Percentiles rank a stretch among this genome's conserved stretches.
These are phyloP conservation scores for Ophonus ardosiacus DNA, from an alignment of 2,888 invertebrate species.

Conservation along the genomic window DNA sequence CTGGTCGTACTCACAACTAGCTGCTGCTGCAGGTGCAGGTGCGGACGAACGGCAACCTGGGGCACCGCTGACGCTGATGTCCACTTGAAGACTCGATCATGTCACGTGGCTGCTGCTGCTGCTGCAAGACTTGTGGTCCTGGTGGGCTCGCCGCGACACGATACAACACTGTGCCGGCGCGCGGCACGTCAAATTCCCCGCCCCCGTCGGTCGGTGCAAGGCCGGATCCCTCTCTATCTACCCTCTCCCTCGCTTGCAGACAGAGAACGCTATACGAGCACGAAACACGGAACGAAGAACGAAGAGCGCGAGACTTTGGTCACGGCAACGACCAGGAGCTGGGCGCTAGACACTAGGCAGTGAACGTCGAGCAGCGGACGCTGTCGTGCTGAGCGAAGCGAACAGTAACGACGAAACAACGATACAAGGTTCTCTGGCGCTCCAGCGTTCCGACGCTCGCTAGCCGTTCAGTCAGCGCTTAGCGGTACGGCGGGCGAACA, in stretches of 20 bases:
- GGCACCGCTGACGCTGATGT: slow-evolving; percentile 66
- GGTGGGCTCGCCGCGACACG: slow-evolving; percentile 37
- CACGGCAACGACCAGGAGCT: slow-evolving; percentile 68
- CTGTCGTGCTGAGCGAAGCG: slow-evolving; percentile 15
- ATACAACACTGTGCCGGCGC: slow-evolving; percentile 62
- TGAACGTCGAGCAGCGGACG: neutral
- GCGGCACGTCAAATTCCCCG: slow-evolving; percentile 55
- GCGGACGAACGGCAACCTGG: slow-evolving; percentile 9
- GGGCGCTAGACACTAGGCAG: neutral
- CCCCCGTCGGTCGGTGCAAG: slow-evolving; percentile 43
- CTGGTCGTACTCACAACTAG: slow-evolving; percentile 21
- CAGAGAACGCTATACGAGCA: slow-evolving; percentile 24
- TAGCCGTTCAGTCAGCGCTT: slow-evolving; percentile 70
- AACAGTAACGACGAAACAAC: slow-evolving; percentile 70
- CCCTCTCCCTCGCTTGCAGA: slow-evolving; percentile 7
- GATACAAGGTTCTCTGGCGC: slow-evolving; percentile 16
- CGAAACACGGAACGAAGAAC: slow-evolving; percentile 66
- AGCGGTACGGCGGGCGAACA: slow-evolving; percentile 31
- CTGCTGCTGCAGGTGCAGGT: neutral
- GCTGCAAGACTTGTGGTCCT: slow-evolving; percentile 25
- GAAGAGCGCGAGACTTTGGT: slow-evolving; percentile 70
- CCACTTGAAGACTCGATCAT: slow-evolving; percentile 72
- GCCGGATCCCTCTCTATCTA: slow-evolving; percentile 36
- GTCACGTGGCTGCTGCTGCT: slow-evolving; percentile 72
- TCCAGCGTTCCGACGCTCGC: neutral